phyloP scores from a whole-genome alignment of 2,797 vertebrate genomes.

The Sebastes oblongus region DNA sequence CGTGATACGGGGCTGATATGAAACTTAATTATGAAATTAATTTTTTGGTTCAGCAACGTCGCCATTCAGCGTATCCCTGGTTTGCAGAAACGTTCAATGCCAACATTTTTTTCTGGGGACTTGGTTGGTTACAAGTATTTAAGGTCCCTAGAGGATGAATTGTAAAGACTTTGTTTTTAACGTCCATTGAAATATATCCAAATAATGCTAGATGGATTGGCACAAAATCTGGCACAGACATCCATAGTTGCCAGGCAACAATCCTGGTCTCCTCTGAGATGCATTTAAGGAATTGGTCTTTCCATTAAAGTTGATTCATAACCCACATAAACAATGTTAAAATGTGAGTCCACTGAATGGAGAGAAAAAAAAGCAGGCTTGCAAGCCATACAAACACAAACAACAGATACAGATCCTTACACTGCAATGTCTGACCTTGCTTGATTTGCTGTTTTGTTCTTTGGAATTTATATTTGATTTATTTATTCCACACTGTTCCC shows the following conservation, averaged over 20 bases:
- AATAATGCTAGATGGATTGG: background rate
- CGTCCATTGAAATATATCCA: no score
- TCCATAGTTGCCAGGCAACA: conserved; percentile 4
- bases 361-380: background rate
- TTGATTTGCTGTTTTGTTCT: background rate
- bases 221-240: background rate
- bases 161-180: background rate
- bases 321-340: conserved; percentile 2
- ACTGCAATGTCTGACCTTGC: background rate
- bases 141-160: background rate
- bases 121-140: background rate
- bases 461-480: background rate
- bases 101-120: no score
- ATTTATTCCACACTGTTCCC: background rate
- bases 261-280: conserved; percentile 9
- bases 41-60: no score
- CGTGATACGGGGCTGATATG: no score
- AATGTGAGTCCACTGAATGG: background rate
- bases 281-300: conserved; percentile 10
- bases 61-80: no score
- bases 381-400: background rate
- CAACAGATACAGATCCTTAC: background rate
- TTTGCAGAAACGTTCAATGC: no score
- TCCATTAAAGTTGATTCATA: conserved; percentile 19
- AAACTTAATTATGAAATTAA: fast-evolving